Percentiles rank a stretch among this genome's conserved stretches.
Evolutionary conservation across 2,113 vertebrate species (phyloP).

Genomic region (Pterophyllum scalare): DNA sequence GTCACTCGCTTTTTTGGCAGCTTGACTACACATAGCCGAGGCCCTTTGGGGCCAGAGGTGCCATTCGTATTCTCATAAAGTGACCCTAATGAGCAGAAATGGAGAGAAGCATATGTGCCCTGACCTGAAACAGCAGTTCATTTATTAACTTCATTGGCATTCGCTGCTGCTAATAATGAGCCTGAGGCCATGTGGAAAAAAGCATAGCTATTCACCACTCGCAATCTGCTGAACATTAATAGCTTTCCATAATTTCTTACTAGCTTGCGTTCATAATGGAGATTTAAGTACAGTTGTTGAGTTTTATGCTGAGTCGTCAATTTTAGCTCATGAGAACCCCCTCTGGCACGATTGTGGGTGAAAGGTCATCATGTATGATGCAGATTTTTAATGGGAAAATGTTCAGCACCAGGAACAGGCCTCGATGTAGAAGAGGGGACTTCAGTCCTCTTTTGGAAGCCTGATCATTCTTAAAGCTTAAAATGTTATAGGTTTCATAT

Average conservation of each 20-base stretch:
- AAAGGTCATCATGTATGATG: constrained; percentile 23
- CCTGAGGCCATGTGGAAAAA: constrained; percentile 46
- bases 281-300: constrained; percentile 46
- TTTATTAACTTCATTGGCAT: constrained; percentile 67
- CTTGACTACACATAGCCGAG: constrained; percentile 41
- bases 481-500: background rate
- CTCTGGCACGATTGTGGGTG: constrained; percentile 11
- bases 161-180: constrained; percentile 69
- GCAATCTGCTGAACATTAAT: constrained; percentile 65
- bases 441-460: background rate
- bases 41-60: constrained; percentile 67
- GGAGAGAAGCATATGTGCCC: constrained; percentile 68
- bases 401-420: background rate
- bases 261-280: constrained; percentile 43
- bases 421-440: background rate
- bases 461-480: background rate
- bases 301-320: constrained; percentile 47
- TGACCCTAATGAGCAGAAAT: constrained; percentile 77
- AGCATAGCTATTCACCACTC: constrained; percentile 24
- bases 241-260: constrained; percentile 65
- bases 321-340: constrained; percentile 31
- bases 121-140: constrained; percentile 59
- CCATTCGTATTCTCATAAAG: constrained; percentile 70
- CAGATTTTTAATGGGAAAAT: background rate
- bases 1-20: constrained; percentile 62